Evolutionary conservation across 2,888 invertebrate genomes (phyloP).

Genomic region (Chirona hameri): DNA sequence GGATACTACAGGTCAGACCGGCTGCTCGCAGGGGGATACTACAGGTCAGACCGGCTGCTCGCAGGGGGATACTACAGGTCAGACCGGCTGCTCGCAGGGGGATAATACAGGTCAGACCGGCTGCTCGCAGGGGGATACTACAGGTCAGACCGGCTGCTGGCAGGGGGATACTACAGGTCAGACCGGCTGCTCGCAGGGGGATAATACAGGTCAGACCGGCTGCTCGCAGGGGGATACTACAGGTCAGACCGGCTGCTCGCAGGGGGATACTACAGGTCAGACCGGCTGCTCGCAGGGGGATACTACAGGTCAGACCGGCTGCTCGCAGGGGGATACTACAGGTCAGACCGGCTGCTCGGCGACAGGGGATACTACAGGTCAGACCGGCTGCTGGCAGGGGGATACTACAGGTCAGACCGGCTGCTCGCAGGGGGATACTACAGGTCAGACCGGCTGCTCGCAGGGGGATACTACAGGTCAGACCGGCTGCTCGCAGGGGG

Average conservation of each 20-base stretch:
- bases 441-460: neutral
- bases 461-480: constrained; percentile 6
- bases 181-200: neutral
- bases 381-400: neutral
- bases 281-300: neutral
- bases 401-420: neutral
- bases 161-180: constrained; percentile 1
- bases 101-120: neutral
- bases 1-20: neutral
- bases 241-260: neutral
- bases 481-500: neutral
- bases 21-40: neutral
- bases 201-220: neutral
- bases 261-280: constrained; percentile 8
- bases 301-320: neutral
- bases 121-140: constrained; percentile 6
- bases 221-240: constrained; percentile 6
- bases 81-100: neutral
- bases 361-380: constrained; percentile 10
- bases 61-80: constrained; percentile 7
- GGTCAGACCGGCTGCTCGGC: neutral
- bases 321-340: constrained; percentile 2
- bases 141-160: neutral
- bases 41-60: neutral
- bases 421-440: constrained; percentile 6